Evolutionary conservation across 2,888 invertebrate genomes (phyloP).

Genomic region (Tipula vernalis): DNA sequence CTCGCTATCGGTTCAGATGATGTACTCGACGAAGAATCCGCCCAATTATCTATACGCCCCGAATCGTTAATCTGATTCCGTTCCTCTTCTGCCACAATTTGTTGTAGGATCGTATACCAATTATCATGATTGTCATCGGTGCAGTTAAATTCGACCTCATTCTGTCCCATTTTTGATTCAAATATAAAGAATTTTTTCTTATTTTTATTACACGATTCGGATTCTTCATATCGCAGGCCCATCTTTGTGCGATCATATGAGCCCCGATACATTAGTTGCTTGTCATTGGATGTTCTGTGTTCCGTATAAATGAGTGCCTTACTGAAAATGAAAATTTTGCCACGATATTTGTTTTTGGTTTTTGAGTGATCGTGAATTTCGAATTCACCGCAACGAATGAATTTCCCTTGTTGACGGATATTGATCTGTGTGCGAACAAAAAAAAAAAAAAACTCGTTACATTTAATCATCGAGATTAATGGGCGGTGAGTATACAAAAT

Average conservation of each 20-base stretch:
- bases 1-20: background rate
- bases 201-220: background rate
- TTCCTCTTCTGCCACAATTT: background rate
- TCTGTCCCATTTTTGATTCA: background rate
- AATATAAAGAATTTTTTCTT: background rate
- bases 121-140: background rate
- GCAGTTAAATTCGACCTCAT: background rate
- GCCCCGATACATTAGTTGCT: background rate
- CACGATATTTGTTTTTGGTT: background rate
- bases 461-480: background rate
- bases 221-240: background rate
- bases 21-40: background rate
- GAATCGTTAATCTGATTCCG: background rate
- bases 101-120: background rate
- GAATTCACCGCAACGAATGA: background rate
- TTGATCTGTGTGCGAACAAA: background rate
- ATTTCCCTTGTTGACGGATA: background rate
- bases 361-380: background rate
- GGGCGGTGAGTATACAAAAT: background rate
- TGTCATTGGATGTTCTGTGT: background rate
- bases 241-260: background rate
- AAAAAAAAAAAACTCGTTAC: background rate
- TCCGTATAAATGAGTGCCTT: background rate
- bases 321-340: background rate
- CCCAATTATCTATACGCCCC: background rate